Conservation (phyloP, 2,113 vertebrate genomes). For the Lampris incognitus region DNA sequence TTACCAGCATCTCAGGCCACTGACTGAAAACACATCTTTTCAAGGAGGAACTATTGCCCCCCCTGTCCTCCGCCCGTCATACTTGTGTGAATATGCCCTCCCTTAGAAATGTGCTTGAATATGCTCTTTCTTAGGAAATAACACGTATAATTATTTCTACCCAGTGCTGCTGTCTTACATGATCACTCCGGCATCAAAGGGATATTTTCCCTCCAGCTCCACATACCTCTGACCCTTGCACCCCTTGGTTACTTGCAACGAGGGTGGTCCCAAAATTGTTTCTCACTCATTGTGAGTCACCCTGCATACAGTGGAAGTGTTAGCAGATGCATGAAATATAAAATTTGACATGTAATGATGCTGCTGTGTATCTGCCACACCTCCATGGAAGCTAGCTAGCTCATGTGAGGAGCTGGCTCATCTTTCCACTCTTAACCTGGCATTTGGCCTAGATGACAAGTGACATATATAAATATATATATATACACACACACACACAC, state of each 20-base stretch:
- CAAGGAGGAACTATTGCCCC: not conserved
- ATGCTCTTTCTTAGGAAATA: not conserved
- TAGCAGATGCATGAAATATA: conserved; percentile 42
- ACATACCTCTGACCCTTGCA: not conserved
- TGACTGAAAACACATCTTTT: not conserved
- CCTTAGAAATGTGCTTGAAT: not conserved
- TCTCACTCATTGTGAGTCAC: conserved; percentile 23
- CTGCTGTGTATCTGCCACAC: conserved; percentile 47
- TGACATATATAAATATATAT: conserved; percentile 21
- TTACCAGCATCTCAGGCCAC: no score
- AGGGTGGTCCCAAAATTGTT: not conserved
- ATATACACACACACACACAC: conserved; percentile 41
- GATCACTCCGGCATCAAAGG: not conserved
- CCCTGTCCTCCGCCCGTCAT: not conserved
- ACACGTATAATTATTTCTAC: not conserved
- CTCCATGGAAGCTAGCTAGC: conserved; percentile 52
- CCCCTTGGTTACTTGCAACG: not conserved
- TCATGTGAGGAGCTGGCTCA: conserved; percentile 42
- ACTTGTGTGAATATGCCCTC: not conserved
- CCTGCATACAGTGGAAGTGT: conserved; percentile 8
- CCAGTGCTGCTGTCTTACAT: not conserved
- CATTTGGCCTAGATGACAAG: conserved; percentile 36
- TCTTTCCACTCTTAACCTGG: conserved; percentile 37
- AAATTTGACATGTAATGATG: conserved; percentile 42
- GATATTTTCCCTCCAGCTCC: not conserved